Evolutionary conservation across 2,888 invertebrate species (phyloP).

Genomic region (Leucophenga montana): DNA sequence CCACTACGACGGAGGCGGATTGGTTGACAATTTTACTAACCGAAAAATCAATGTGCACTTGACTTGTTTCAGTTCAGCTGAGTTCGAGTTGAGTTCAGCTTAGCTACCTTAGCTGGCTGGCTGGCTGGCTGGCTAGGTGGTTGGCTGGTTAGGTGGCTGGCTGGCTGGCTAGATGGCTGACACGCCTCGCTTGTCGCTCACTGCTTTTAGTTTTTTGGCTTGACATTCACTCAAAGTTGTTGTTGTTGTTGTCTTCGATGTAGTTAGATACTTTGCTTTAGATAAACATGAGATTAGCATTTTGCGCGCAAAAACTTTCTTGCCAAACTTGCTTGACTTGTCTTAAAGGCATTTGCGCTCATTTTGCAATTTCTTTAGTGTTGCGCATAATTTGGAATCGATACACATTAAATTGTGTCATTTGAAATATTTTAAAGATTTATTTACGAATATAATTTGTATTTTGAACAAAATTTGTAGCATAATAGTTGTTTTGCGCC

Average conservation of each 20-base stretch:
- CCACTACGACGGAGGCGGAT: background rate
- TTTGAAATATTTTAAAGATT: too few species aligned
- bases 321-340: constrained; percentile 19
- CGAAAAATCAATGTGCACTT: constrained; percentile 27
- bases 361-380: constrained; percentile 11
- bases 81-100: background rate
- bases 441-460: too few species aligned
- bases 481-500: too few species aligned
- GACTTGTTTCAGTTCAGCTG: constrained; percentile 13
- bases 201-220: too few species aligned
- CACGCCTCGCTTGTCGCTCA: background rate
- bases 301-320: constrained; percentile 17
- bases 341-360: constrained; percentile 19
- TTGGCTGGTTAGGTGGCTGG: too few species aligned
- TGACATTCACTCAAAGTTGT: too few species aligned
- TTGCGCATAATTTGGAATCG: too few species aligned
- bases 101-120: background rate
- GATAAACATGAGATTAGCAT: constrained; percentile 23
- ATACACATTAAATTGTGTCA: too few species aligned
- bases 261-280: constrained; percentile 17
- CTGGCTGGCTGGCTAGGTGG: background rate
- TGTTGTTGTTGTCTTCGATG: background rate
- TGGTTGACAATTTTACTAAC: constrained; percentile 10
- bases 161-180: background rate
- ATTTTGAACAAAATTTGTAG: too few species aligned